phyloP scores from a whole-genome alignment of 2,888 invertebrate genomes.

The Drosophila kanekoi region DNA sequence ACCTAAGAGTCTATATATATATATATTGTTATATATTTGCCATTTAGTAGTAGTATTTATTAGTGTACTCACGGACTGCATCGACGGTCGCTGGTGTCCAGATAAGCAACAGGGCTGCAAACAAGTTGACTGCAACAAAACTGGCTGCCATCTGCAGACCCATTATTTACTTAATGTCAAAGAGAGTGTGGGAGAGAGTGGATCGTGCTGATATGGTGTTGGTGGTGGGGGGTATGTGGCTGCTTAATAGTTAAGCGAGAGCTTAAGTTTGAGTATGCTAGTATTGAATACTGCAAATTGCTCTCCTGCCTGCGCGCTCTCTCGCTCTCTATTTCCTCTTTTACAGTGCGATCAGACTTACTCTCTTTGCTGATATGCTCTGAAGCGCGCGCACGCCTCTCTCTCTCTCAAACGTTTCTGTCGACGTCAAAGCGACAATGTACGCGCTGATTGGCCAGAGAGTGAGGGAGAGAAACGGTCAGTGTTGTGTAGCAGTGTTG shows the following conservation, averaged over 20 bases:
- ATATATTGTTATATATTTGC: constrained; percentile 3
- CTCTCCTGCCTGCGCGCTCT: constrained; percentile 8
- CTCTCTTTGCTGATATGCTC: constrained; percentile 62
- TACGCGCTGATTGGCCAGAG: constrained; percentile 31
- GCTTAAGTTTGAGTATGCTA: constrained; percentile 19
- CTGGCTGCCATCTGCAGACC: constrained; percentile 85
- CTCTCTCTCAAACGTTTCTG: constrained; percentile 28
- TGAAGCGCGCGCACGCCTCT: neutral
- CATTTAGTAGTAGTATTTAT: constrained; percentile 2
- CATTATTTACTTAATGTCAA: constrained; percentile 79
- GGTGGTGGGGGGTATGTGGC: constrained; percentile 3
- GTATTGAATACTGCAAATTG: constrained; percentile 6
- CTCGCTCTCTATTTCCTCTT: neutral
- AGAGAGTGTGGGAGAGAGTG: constrained; percentile 19
- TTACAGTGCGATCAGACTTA: constrained; percentile 74
- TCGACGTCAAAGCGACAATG: constrained; percentile 23
- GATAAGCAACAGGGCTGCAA: constrained; percentile 82
- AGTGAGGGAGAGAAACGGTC: neutral
- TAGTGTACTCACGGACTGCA: constrained; percentile 85
- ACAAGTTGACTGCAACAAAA: constrained; percentile 83
- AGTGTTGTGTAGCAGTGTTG: constrained; percentile 15
- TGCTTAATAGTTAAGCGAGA: constrained; percentile 14
- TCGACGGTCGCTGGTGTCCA: constrained; percentile 83
- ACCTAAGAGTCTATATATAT: neutral
- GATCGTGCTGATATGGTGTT: constrained; percentile 12